Evolutionary conservation across 2,113 vertebrate genomes (phyloP).

Genomic region (Xenopus tropicalis): UCB_Xtro_10.0 CM004445.2:137394001-137394500

Average conservation of each 20-base stretch:
- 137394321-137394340: background rate
- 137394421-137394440: too few species aligned
- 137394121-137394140: background rate
- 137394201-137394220: background rate
- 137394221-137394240: background rate
- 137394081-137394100: background rate
- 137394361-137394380: too few species aligned
- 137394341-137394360: background rate
- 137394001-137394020: too few species aligned
- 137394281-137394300: background rate
- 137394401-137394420: too few species aligned
- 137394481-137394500: too few species aligned
- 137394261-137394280: background rate
- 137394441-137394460: too few species aligned
- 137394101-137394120: background rate
- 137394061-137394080: constrained; percentile 19
- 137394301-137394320: background rate
- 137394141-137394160: background rate
- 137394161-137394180: background rate
- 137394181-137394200: background rate
- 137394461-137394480: too few species aligned
- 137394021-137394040: too few species aligned
- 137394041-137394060: too few species aligned
- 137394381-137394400: too few species aligned
- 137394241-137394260: background rate